A percentile compares a stretch with the other conserved stretches of the same genome.
These are phyloP conservation scores for Clarias pachynema DNA, from an alignment of 2,797 vertebrate species.

Conservation along the genomic window DNA sequence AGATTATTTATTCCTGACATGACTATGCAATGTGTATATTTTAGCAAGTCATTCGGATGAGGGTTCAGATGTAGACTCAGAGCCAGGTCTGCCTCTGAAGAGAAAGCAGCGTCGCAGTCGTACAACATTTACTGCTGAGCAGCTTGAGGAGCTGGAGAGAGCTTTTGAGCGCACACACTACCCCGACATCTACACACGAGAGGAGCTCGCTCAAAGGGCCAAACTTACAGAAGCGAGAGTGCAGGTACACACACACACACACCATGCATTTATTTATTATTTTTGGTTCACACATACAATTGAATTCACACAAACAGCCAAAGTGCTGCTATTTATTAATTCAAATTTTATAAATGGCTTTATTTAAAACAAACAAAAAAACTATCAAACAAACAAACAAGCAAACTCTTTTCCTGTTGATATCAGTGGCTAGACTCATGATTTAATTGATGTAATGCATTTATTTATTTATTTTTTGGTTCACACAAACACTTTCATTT, in stretches of 20 bases:
- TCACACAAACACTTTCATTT: background rate
- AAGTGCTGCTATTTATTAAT: constrained; percentile 38
- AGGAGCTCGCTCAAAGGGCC: constrained; percentile 95
- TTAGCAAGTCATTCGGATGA: constrained; percentile 95
- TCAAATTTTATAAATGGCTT: constrained; percentile 12
- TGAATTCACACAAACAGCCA: background rate
- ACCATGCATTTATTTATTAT: background rate
- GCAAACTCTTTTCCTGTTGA: constrained; percentile 17
- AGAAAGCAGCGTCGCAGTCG: constrained; percentile 95
- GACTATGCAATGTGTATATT: constrained; percentile 41
- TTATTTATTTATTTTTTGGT: background rate
- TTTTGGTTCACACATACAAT: no score
- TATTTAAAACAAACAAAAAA: constrained; percentile 16
- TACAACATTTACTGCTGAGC: constrained; percentile 96
- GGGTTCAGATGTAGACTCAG: constrained; percentile 96
- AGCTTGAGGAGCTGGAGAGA: constrained; percentile 94
- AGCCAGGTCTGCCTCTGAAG: constrained; percentile 94
- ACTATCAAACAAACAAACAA: no score
- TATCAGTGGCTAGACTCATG: constrained; percentile 36
- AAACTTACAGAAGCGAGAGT: constrained; percentile 97
- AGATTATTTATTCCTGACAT: background rate
- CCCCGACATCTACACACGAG: constrained; percentile 96
- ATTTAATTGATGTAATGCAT: constrained; percentile 42
- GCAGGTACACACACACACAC: constrained; percentile 78
- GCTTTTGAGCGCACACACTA: constrained; percentile 98